Base-by-base conservation (phyloP, 2,113 vertebrate species). In the Melanotaenia duboulayi region DNA sequence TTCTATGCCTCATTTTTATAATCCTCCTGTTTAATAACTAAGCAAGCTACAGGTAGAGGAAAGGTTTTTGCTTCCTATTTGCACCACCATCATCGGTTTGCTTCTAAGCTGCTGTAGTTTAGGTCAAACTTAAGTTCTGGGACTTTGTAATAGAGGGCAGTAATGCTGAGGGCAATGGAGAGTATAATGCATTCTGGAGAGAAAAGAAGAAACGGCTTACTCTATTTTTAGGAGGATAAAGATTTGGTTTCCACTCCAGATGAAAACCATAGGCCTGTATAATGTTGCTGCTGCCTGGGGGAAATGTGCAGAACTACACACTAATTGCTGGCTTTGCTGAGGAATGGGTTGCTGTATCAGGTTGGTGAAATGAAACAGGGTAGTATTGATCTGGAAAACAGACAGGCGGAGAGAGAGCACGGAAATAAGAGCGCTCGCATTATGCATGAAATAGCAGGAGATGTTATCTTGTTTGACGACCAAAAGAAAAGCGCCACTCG, bases 311-410 rank as follows among this genome's bases (percentile, higher is more conserved):
- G 46, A 65, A 54, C 58, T 69, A 56, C 74, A 64, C 76, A 67
- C 67, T 55, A 67, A 51, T 48, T 42, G 79, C 58, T 66, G 49
- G 66, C 70, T 32, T 23, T 67, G 55, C 63, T 40, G n/a, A 78
- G 66, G 65, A 74, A 70, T 37, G 58, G 71, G 65, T 60, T 55
- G 59, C 71, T 51, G 67, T 77, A 83, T 89, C 82, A 72, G 62
- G 82, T 82, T 86, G 82, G 84, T 60, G 72, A 76, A 84, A 90
- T 79, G 82, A 35, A 87, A 87, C 76, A 51, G 66, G 70, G 64
- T 76, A 65, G 46, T 91, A 94, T 94, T 90, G 93, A 94, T 93
- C 80, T 74, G 74, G 80, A 90, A 92, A 91, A 85, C 22, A 69
- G 88, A 78, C 72, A 32, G 84, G 85, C 58, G 55, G 66, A 71